Evolutionary conservation across 2,888 invertebrate species (phyloP).

Genomic region (Biston betularia): DNA sequence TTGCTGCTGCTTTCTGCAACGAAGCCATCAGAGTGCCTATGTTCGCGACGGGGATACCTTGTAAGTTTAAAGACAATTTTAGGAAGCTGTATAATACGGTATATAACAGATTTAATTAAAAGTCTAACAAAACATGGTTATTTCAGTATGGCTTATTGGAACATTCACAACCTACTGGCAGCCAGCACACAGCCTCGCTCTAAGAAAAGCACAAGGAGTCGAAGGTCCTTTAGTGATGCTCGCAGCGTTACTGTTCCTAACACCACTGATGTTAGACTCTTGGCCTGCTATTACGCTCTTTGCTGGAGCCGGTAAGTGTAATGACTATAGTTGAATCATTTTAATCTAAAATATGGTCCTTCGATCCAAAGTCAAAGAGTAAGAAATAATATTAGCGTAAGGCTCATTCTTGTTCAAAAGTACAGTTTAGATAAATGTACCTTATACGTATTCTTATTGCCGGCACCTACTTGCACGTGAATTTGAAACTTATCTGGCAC

Average conservation of each 20-base stretch:
- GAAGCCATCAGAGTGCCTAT: constrained; percentile 67
- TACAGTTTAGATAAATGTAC: too few species aligned
- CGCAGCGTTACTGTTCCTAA: constrained; percentile 82
- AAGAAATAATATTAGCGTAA: too few species aligned
- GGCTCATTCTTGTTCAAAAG: too few species aligned
- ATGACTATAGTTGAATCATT: background rate
- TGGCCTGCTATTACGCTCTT: constrained; percentile 88
- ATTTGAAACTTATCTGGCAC: too few species aligned
- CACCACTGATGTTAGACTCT: constrained; percentile 85
- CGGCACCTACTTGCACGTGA: too few species aligned
- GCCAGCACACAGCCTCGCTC: constrained; percentile 79
- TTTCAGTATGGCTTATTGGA: constrained; percentile 83
- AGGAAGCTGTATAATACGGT: too few species aligned
- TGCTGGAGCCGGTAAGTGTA: constrained; percentile 83
- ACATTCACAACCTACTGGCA: constrained; percentile 83
- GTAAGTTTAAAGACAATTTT: constrained; percentile 53
- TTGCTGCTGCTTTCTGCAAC: constrained; percentile 73
- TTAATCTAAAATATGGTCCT: background rate
- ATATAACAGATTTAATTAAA: too few species aligned
- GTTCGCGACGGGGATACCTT: constrained; percentile 73
- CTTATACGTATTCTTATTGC: too few species aligned
- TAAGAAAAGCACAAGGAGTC: constrained; percentile 65
- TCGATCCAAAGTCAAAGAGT: background rate
- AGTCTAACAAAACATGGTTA: background rate
- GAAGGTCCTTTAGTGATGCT: constrained; percentile 77